These are phyloP conservation scores for Eumacrocentrus americanus DNA, from an alignment of 2,888 invertebrate species.

Conservation along the genomic window DNA sequence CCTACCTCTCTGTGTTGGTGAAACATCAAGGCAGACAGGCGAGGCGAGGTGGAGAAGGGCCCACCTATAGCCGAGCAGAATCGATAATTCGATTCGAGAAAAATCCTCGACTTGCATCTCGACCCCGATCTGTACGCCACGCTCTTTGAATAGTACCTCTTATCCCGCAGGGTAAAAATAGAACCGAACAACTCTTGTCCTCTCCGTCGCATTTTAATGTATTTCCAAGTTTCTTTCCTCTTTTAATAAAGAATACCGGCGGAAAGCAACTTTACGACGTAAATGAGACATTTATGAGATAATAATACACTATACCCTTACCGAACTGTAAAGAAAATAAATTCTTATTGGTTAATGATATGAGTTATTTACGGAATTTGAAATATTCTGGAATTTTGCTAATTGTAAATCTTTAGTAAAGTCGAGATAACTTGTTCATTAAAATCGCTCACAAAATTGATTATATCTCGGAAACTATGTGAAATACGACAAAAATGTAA, in stretches of 20 bases:
- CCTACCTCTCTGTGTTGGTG: conserved; percentile 1
- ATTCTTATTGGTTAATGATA: neutral
- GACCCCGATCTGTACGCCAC: conserved; percentile 22
- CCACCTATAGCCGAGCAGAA: conserved; percentile 4
- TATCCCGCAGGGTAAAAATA: neutral
- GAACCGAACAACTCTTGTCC: conserved; percentile 5
- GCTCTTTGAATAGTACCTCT: conserved; percentile 17
- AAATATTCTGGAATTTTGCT: too few relatives aligned
- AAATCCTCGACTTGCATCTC: conserved; percentile 27
- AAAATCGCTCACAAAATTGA: too few relatives aligned
- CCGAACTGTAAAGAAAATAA: neutral
- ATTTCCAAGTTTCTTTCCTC: neutral
- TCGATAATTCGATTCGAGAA: conserved; percentile 27
- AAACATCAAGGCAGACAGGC: conserved; percentile 1
- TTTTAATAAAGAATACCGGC: neutral
- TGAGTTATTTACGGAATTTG: conserved; percentile 9
- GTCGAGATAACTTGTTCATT: too few relatives aligned
- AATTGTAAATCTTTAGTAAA: too few relatives aligned
- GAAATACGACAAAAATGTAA: too few relatives aligned
- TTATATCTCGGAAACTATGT: too few relatives aligned
- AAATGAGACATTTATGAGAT: too few relatives aligned
- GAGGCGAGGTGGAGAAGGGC: neutral
- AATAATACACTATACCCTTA: too few relatives aligned
- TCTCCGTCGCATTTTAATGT: conserved; percentile 9
- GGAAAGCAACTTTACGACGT: neutral